Evolutionary conservation across 2,797 vertebrate genomes (phyloP), one percentile per base, ranked within the genome.

Genomic region (Poecile montanus): DNA sequence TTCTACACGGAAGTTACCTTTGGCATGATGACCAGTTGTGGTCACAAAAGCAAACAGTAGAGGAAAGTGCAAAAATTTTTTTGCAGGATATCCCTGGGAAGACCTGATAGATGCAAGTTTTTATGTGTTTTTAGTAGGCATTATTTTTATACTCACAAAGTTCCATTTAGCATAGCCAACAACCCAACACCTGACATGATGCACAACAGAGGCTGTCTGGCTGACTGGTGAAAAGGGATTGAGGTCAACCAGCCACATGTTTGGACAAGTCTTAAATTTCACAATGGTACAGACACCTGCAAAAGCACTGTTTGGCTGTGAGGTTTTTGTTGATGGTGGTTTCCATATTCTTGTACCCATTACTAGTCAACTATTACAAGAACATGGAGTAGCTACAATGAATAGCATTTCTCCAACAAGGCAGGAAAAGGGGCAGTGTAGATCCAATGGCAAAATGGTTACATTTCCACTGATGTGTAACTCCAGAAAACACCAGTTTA

Each of bases 291-390:
- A 85, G 77, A 75, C n/a, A 51, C n/a, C 93, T 92, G 71, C 80
- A 88, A 91, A 89, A 89, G 48, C n/a, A 45, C 20, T 58, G 48
- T 72, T 86, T 56, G 27, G 36, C 29, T 90, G 44, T 15, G 54
- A 66, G 38, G 4, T 1, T 38, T 56, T 53, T 62, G 25, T 1
- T 84, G 29, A 1, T 54, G 36, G 0, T 67, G 16, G 0, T 76
- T 77, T 56, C 60, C 63, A 53, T 56, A 51, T 79, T 92, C 58
- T 54, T 68, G 9, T 26, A 68, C 29, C 21, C 6, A 13, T 62
- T 66, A 57, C 44, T 70, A 77, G 42, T 58, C 44, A 91, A 23
- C 18, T 38, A 48, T 38, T 80, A 34, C 1, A 61, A 76, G 66
- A 83, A 60, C 25, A 71, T 8, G 22, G 27, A 74, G 91, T 40